A percentile compares a stretch with the other conserved stretches of the same genome.
Evolutionary conservation across 2,888 invertebrate genomes (phyloP).

Genomic region (Homarus gammarus): DNA sequence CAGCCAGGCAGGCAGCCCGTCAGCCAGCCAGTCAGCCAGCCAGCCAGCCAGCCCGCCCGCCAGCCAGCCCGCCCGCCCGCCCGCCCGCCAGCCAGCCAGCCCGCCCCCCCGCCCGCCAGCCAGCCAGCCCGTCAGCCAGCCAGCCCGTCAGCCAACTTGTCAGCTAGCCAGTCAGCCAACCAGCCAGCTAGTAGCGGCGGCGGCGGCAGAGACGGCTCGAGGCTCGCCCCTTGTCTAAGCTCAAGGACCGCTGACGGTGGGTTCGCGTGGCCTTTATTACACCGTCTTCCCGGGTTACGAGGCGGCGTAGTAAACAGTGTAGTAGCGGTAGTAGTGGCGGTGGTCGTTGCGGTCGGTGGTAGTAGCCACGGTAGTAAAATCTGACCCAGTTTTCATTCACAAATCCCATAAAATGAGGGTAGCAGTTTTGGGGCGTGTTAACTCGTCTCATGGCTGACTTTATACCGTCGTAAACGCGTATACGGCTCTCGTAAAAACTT

Average conservation of each 20-base stretch:
- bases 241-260: constrained; percentile 39
- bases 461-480: constrained; percentile 70
- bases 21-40: constrained; percentile 9
- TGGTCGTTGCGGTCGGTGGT: constrained; percentile 30
- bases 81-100: too few species aligned
- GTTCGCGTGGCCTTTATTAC: constrained; percentile 56
- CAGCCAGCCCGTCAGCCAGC: constrained; percentile 2
- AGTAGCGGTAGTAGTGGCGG: constrained; percentile 44
- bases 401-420: constrained; percentile 76
- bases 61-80: too few species aligned
- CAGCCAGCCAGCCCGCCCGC: constrained; percentile 23
- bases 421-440: constrained; percentile 59
- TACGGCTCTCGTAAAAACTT: constrained; percentile 68
- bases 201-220: background rate
- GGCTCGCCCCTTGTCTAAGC: constrained; percentile 10
- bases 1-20: constrained; percentile 22
- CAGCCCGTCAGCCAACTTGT: constrained; percentile 16
- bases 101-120: too few species aligned
- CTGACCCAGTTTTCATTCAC: constrained; percentile 76
- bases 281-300: constrained; percentile 61
- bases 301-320: constrained; percentile 66
- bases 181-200: too few species aligned
- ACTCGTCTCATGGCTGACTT: constrained; percentile 69
- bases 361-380: constrained; percentile 57
- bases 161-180: constrained; percentile 11